These are phyloP conservation scores for Habropoda laboriosa DNA, from an alignment of 1,140 invertebrate species.

Conservation along the genomic window DNA sequence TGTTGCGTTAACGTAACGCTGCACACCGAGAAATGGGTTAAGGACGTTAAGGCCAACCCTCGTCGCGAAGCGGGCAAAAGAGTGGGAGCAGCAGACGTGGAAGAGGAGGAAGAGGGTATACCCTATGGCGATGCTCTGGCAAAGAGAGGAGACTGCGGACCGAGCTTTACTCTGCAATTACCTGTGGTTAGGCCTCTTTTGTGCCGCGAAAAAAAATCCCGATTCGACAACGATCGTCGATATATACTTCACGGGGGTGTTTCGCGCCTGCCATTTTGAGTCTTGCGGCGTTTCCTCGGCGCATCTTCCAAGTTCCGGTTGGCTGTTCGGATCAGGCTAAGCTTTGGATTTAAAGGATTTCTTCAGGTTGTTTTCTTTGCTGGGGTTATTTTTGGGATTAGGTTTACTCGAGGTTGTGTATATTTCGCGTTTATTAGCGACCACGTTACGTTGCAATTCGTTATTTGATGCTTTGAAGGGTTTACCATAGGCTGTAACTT, in stretches of 20 bases:
- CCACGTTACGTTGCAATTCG: no score
- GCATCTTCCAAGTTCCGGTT: neutral
- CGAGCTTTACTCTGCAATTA: constrained; percentile 21
- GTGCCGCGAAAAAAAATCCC: neutral
- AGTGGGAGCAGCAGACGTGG: constrained; percentile 24
- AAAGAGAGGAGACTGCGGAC: constrained; percentile 6
- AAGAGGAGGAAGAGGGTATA: constrained; percentile 16
- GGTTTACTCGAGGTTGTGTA: no score
- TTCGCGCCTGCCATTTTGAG: neutral
- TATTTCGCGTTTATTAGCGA: no score
- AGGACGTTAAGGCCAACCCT: constrained; percentile 54
- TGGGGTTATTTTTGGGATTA: no score
- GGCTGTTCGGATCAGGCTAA: neutral
- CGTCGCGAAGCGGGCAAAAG: constrained; percentile 12
- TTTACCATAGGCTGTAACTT: no score
- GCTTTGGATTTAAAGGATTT: neutral
- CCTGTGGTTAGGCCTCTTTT: neutral
- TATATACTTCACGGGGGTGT: constrained; percentile 1
- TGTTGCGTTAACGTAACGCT: constrained; percentile 53
- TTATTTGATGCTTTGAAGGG: neutral
- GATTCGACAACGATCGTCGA: neutral
- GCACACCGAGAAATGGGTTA: constrained; percentile 52
- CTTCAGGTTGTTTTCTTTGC: neutral
- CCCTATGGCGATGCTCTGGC: constrained; percentile 34
- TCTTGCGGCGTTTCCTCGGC: neutral